These are phyloP conservation scores for Eurois occulta DNA, from an alignment of 2,888 invertebrate species.

Conservation along the genomic window DNA sequence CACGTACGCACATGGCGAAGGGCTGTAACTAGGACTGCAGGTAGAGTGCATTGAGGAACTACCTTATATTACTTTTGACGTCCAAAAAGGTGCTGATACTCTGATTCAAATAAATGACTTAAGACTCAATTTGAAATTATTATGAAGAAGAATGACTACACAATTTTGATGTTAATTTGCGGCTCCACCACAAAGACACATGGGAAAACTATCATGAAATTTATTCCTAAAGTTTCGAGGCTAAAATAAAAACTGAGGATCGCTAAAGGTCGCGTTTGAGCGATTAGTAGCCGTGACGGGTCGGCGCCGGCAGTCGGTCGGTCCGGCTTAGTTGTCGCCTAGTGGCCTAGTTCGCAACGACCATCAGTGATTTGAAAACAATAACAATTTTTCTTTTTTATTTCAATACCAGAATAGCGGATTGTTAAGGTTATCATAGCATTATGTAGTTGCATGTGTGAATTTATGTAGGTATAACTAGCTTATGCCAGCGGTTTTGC, in stretches of 20 bases:
- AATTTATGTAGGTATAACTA: background rate
- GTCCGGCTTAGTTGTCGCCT: background rate
- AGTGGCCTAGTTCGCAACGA: constrained; percentile 11
- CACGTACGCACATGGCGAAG: background rate
- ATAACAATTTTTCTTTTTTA: background rate
- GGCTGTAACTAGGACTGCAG: background rate
- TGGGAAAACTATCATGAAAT: background rate
- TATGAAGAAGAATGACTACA: background rate
- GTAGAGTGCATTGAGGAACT: background rate
- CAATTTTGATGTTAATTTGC: background rate
- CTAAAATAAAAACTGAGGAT: background rate
- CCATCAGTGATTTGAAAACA: background rate
- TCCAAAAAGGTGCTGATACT: too few species aligned
- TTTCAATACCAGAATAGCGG: background rate
- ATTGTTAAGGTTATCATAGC: background rate
- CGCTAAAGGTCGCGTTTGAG: background rate
- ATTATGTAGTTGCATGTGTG: background rate
- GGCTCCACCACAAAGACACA: background rate
- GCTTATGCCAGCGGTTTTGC: too few species aligned
- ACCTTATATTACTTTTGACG: too few species aligned
- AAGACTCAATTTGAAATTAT: too few species aligned
- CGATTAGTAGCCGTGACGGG: constrained; percentile 2
- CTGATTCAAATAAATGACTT: too few species aligned
- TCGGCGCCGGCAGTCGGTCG: constrained; percentile 1
- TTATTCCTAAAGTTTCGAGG: background rate